These are phyloP conservation scores for Sclerodermus sp. DNA, from an alignment of 2,888 invertebrate species.

Conservation along the genomic window DNA sequence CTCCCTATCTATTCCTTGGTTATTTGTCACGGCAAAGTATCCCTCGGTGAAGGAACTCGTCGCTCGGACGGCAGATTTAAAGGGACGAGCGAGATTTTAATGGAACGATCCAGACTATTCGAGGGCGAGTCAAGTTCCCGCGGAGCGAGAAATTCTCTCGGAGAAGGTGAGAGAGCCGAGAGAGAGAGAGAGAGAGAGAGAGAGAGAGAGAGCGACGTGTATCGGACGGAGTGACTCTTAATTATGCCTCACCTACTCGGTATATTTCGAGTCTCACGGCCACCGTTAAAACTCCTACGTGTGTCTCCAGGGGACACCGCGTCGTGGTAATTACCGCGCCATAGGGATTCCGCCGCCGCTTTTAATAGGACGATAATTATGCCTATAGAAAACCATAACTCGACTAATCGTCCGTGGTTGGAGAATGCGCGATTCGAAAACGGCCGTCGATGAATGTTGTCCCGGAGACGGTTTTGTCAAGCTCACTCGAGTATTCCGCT, in stretches of 20 bases:
- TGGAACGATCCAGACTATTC: too few species aligned
- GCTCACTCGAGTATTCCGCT: too few species aligned
- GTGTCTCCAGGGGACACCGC: constrained; percentile 1
- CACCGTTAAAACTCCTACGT: constrained; percentile 16
- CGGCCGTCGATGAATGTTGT: too few species aligned
- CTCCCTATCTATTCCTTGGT: too few species aligned
- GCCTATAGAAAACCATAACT: constrained; percentile 22
- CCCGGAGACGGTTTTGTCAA: too few species aligned
- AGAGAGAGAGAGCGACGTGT: neutral
- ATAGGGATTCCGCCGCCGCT: constrained; percentile 9
- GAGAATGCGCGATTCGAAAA: neutral
- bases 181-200: neutral
- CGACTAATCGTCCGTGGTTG: constrained; percentile 16
- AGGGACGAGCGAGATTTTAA: too few species aligned
- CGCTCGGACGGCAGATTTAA: too few species aligned
- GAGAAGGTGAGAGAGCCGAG: neutral
- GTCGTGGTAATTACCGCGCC: constrained; percentile 22
- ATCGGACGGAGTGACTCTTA: constrained; percentile 11
- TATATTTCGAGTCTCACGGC: constrained; percentile 22
- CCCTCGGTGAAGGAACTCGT: too few species aligned
- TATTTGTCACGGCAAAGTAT: too few species aligned
- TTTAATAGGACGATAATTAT: constrained; percentile 29
- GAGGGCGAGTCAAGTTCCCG: too few species aligned
- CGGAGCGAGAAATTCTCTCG: too few species aligned
- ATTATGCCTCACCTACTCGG: constrained; percentile 13